Percentiles rank a stretch among this genome's conserved stretches.
Evolutionary conservation across 2,113 vertebrate species (phyloP).

Genomic region (Hyperoodon ampullatus): DNA sequence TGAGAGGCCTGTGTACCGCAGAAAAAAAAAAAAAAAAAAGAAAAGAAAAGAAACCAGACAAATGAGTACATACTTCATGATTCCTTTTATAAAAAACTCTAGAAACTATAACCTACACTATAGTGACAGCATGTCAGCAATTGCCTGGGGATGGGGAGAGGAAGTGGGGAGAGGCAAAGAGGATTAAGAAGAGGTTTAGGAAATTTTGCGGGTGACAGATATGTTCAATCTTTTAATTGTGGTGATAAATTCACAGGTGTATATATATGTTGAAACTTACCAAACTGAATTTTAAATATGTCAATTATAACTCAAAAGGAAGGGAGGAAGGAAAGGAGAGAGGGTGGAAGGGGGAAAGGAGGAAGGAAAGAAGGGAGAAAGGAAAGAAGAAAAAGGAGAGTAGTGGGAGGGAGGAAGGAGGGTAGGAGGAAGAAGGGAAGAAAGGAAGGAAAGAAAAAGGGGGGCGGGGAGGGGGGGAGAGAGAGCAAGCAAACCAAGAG

Average conservation of each 20-base stretch:
- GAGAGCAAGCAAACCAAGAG: neutral
- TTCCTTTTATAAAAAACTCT: neutral
- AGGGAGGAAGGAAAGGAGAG: too few species aligned
- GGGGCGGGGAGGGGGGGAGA: accelerated
- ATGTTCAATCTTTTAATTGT: neutral
- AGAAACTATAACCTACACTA: neutral
- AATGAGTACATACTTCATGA: neutral
- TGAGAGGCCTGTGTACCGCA: too few species aligned
- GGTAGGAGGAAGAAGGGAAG: neutral
- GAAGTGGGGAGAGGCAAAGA: neutral
- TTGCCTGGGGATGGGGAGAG: neutral
- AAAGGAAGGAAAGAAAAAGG: neutral
- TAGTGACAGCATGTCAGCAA: neutral
- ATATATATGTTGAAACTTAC: neutral
- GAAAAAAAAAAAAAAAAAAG: slow-evolving; percentile 32
- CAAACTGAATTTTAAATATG: slow-evolving; percentile 5
- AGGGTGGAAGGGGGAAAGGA: neutral
- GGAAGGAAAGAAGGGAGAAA: neutral
- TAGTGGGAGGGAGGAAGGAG: neutral
- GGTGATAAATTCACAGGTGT: neutral
- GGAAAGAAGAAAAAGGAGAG: neutral
- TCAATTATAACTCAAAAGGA: neutral
- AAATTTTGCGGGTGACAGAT: neutral
- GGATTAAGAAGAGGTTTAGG: neutral
- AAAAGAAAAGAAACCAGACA: neutral